Evolutionary conservation across 2,113 vertebrate genomes (phyloP).

Genomic region (Platycercus adscitus): DNA sequence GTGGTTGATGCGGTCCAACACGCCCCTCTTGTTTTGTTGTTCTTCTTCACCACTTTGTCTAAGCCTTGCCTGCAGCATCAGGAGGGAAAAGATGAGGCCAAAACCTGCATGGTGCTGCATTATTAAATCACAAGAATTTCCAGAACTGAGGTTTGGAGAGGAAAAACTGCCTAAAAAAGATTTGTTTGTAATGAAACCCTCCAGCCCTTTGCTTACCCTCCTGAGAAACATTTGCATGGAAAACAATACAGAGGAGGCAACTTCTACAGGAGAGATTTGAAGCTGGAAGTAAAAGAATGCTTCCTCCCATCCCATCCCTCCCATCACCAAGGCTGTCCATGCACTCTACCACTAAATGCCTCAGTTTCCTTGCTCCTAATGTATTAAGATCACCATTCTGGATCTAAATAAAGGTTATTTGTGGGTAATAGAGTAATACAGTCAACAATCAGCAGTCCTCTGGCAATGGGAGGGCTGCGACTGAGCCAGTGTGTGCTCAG

Average conservation of each 20-base stretch:
- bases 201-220: neutral
- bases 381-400: neutral
- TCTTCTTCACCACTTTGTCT: neutral
- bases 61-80: neutral
- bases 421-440: neutral
- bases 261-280: neutral
- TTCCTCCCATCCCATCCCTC: neutral
- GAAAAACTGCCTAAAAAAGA: neutral
- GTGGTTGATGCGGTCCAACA: neutral
- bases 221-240: neutral
- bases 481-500: neutral
- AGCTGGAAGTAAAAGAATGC: neutral
- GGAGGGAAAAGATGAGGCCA: neutral
- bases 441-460: neutral
- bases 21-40: neutral
- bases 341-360: neutral
- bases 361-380: neutral
- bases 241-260: neutral
- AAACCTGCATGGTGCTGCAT: neutral
- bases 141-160: neutral
- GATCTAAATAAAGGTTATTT: neutral
- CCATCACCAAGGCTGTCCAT: neutral
- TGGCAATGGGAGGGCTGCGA: neutral
- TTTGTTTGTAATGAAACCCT: slow-evolving; percentile 32
- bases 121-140: slow-evolving; percentile 37